Evolutionary conservation across 2,888 invertebrate genomes (phyloP).

Genomic region (Sphecodes monilicornis): DNA sequence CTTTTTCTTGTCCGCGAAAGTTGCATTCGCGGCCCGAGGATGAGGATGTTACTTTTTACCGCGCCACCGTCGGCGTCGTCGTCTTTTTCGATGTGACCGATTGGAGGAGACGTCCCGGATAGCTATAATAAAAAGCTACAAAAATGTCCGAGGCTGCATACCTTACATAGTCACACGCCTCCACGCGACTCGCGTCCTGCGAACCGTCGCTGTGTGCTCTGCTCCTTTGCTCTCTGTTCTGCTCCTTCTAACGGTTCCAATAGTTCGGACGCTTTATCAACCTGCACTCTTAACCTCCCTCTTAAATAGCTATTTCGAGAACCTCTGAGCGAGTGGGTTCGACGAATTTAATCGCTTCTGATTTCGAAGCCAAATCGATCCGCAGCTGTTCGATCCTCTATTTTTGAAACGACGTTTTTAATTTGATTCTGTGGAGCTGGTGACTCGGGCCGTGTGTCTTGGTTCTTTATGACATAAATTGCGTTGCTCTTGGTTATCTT

Average conservation of each 20-base stretch:
- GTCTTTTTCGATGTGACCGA: slow-evolving; percentile 32
- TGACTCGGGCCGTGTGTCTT: not conserved
- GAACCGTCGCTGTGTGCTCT: slow-evolving; percentile 23
- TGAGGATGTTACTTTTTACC: slow-evolving; percentile 70
- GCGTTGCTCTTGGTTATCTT: not conserved
- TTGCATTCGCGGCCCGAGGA: slow-evolving; percentile 45
- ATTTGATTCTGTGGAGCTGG: not conserved
- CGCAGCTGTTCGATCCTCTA: slow-evolving; percentile 6
- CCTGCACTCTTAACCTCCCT: slow-evolving; percentile 25
- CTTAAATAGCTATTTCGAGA: slow-evolving; percentile 14
- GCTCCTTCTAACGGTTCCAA: slow-evolving; percentile 55
- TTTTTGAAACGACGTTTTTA: not conserved
- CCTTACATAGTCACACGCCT: slow-evolving; percentile 80
- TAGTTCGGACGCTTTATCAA: slow-evolving; percentile 34
- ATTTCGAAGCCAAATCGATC: not conserved
- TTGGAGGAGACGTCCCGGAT: slow-evolving; percentile 45
- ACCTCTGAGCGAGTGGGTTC: not conserved
- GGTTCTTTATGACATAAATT: not conserved
- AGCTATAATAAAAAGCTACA: slow-evolving; percentile 75
- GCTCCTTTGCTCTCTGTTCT: slow-evolving; percentile 13
- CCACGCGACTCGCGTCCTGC: slow-evolving; percentile 77
- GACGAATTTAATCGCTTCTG: slow-evolving; percentile 5
- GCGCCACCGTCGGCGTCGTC: slow-evolving; percentile 39
- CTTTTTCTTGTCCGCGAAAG: not conserved
- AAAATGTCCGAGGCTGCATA: slow-evolving; percentile 75